Base-by-base conservation (phyloP, 1,140 invertebrate genomes). In the Diachasmimorpha longicaudata region DNA sequence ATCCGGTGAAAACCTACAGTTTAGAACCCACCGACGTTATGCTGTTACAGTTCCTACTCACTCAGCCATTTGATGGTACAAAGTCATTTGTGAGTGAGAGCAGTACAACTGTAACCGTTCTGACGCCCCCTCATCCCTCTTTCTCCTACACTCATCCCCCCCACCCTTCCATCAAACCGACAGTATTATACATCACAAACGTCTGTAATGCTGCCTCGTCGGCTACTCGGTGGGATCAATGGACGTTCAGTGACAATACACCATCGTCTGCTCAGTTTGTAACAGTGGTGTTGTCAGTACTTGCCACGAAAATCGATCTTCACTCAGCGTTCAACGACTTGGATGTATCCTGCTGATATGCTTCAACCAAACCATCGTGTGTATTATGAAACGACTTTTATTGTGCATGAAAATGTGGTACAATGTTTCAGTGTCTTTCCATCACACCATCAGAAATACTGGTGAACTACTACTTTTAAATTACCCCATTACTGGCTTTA, bases 141-240 rank as follows among this genome's bases (percentile, higher is more conserved):
- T n/a, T n/a, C n/a, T n/a, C n/a, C n/a, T n/a, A n/a, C n/a, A n/a
- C n/a, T n/a, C 31, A 31, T 2, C 31, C 2, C 31, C 2, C 31
- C 6, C 31, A 31, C 31, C 31, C 31, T 31, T 31, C 31, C 31
- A 2, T 3, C 31, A 31, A 25, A 4, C 23, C 58, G 58, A 25
- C 58, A 25, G 58, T 25, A 63, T 63, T 63, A 63, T 63, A 63
- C 58, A 63, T 63, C 21, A 25, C 58, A 63, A 63, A 63, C 23
- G 58, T 63, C 23, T 63, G 58, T 31, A 63, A 63, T 63, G 58
- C 58, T 63, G 58, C 58, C 21, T 63, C 63, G 46, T n/a, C 68
- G 74, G 73, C 72, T 74, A 74, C 75, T 58, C 58, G 52, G 46
- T 21, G 75, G 67, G 77, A 80, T 77, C 72, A 79, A 79, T 76